These are phyloP conservation scores for Capitulum mitella DNA, from an alignment of 2,888 invertebrate species.

Conservation along the genomic window DNA sequence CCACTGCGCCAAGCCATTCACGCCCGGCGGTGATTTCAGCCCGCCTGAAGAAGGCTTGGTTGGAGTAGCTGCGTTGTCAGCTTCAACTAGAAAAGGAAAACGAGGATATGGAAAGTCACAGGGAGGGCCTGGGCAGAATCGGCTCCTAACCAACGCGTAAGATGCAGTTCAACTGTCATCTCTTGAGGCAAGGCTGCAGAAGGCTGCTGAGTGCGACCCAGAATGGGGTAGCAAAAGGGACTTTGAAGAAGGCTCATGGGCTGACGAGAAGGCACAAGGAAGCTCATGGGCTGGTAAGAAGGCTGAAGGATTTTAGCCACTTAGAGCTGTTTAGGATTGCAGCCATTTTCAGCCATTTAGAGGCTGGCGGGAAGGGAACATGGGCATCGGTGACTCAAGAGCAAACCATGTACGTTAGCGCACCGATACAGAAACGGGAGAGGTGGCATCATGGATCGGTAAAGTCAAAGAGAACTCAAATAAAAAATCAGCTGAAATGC, in stretches of 20 bases:
- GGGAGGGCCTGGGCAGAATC: not conserved
- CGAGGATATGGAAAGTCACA: not conserved
- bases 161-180: not conserved
- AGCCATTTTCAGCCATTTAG: too few relatives aligned
- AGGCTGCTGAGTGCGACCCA: not conserved
- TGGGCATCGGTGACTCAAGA: not conserved
- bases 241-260: not conserved
- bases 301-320: too few relatives aligned
- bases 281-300: too few relatives aligned
- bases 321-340: too few relatives aligned
- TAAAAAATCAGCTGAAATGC: too few relatives aligned
- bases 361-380: not conserved
- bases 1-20: not conserved
- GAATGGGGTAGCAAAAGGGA: not conserved
- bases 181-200: not conserved
- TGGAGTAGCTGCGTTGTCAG: too few relatives aligned
- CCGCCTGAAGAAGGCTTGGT: not conserved
- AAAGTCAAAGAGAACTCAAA: not conserved
- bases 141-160: not conserved
- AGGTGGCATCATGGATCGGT: not conserved
- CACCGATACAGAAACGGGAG: not conserved
- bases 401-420: not conserved
- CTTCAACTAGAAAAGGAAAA: too few relatives aligned
- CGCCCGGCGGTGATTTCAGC: not conserved
- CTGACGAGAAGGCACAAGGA: not conserved